Evolutionary conservation across 2,113 vertebrate species (phyloP), one percentile per base, ranked within the genome.

Genomic region (Craseonycteris thonglongyai): DNA sequence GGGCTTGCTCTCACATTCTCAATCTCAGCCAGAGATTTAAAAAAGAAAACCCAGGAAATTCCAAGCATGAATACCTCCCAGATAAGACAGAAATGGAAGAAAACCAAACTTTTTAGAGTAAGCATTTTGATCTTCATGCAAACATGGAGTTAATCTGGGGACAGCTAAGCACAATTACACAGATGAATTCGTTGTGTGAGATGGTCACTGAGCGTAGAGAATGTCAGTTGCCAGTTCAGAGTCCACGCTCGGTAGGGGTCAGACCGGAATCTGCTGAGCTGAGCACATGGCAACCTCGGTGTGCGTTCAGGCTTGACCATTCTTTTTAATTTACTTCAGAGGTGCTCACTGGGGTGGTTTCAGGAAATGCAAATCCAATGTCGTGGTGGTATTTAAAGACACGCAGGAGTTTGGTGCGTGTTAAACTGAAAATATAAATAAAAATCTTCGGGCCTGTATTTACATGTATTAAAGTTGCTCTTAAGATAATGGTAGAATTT

Each of bases 181-280:
- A 96, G 98, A 98, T 98, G 98, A 98, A 98, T 99, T 99, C 98
- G 98, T 98, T 88, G 89, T 98, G 98, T 97, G 86, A 97, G 98
- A 97, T 98, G 98, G 98, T 98, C 98, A 98, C 93, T 98, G 97
- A 99, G 98, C 98, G 92, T 97, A 98, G 98, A 98, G 96, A 97
- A 98, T 98, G 97, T 93, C 82, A 91, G 94, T 95, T 95, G 96
- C 71, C 49, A 71, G 97, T 81, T 92, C 97, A 97, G 97, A 98
- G 98, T 98, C 97, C 97, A 96, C 5, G 26, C 89, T 97, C 83
- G 38, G 76, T 42, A 95, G 96, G 97, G 97, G 96, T 94, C 96
- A 89, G 3, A 79, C 49, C 93, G 86, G 91, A 96, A 96, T 97
- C 93, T 97, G 97, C 98, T 98, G 97, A 98, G 94, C 22, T 95